Base-by-base conservation (phyloP, 2,888 invertebrate genomes). In the Conistra vaccinii region DNA sequence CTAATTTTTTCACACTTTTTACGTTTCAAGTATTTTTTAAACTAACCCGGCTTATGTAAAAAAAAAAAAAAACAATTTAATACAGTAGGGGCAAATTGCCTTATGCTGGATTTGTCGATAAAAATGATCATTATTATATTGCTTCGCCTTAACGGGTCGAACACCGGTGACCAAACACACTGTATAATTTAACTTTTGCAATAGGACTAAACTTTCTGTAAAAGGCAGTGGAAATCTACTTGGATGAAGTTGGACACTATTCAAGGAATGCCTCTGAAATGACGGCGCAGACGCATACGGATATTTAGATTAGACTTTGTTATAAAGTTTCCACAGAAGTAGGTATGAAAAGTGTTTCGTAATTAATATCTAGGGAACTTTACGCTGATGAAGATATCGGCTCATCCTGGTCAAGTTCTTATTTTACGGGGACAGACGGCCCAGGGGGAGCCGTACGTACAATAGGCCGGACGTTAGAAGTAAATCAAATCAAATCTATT, bases 251-350 rank as follows among this genome's bases (percentile, higher is more conserved):
- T 61, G 73, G 73, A 73, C 17, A 20, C 7, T 12, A 9, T 73
- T 69, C 79, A 79, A 78, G 51, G 55, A 66, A 66, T 62, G 29
- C 4, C 9, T 45, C n/a, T 3, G 35, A 71, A 51, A 69, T 10
- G n/a, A 68, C n/a, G 20, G 20, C 29, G 20, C 26, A 39, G 12
- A 48, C 32, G 32, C 45, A 65, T 29, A 23, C 29, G 23, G 9
- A 51, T 51, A 32, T 32, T 32, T 66, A 32, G 9, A 32, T 51
- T 57, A 57, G 20, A 32, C 10, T 63, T 20, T 26, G 20, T 20
- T n/a, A 9, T 10, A n/a, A 62, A 39, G 5, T 14, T 20, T n/a
- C 12, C 14, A 7, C 39, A 53, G 7, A 29, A 57, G n/a, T 35
- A 23, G 23, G 9, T 23, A 26, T 17, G n/a, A 26, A 26, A 26